A percentile compares a stretch with the other conserved stretches of the same genome.
Evolutionary conservation across 2,113 vertebrate genomes (phyloP).

Genomic region (Oncorhynchus masou): DNA sequence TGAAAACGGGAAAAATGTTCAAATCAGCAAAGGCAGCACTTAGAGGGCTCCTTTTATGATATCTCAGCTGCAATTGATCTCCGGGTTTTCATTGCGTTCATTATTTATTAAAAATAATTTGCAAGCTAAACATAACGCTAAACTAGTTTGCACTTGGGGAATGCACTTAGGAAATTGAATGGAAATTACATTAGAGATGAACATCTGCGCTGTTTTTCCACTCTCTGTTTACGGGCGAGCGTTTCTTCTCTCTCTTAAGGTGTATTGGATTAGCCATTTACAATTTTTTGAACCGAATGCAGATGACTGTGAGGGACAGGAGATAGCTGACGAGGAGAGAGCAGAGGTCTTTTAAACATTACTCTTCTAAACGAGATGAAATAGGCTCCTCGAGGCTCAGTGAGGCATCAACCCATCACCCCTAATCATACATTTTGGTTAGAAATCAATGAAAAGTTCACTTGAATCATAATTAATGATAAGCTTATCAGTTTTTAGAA

Average conservation of each 20-base stretch:
- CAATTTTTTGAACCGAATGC: constrained; percentile 69
- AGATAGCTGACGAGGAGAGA: constrained; percentile 59
- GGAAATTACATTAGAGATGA: constrained; percentile 88
- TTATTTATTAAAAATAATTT: constrained; percentile 94
- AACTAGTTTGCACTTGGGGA: constrained; percentile 88
- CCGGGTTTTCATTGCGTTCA: constrained; percentile 87
- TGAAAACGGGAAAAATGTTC: constrained; percentile 46
- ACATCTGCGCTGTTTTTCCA: constrained; percentile 88
- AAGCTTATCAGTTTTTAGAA: constrained; percentile 34
- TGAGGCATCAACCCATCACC: neutral
- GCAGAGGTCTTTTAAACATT: constrained; percentile 31
- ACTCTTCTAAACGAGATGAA: constrained; percentile 1
- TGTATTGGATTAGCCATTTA: constrained; percentile 86
- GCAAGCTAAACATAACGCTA: constrained; percentile 91
- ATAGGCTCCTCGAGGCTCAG: neutral
- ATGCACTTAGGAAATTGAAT: constrained; percentile 91
- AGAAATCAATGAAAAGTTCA: constrained; percentile 15
- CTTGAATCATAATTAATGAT: constrained; percentile 29
- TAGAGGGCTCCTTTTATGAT: constrained; percentile 79
- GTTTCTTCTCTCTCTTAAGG: constrained; percentile 70
- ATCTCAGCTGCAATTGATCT: constrained; percentile 89
- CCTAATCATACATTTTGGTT: neutral
- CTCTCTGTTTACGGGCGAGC: constrained; percentile 79
- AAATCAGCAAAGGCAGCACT: constrained; percentile 76
- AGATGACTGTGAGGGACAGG: constrained; percentile 58